These are phyloP conservation scores for Echiichthys vipera DNA, from an alignment of 2,797 vertebrate species.

Conservation along the genomic window DNA sequence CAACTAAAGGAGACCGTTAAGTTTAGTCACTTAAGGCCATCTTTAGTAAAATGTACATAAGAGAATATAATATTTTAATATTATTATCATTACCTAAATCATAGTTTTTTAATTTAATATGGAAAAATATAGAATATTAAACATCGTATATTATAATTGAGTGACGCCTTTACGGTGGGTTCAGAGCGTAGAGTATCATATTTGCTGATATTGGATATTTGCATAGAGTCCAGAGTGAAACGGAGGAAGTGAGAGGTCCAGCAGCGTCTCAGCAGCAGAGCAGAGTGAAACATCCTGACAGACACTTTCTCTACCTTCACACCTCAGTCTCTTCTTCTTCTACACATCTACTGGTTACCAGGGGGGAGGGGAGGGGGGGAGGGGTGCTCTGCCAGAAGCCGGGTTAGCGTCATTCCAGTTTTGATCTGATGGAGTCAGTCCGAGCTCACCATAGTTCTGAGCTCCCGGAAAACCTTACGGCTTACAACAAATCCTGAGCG, in stretches of 20 bases:
- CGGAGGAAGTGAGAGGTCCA: constrained; percentile 45
- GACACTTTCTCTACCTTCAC: constrained; percentile 43
- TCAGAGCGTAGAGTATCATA: too few relatives aligned
- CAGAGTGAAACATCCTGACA: constrained; percentile 47
- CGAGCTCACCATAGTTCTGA: constrained; percentile 88
- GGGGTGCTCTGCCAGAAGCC: constrained; percentile 72
- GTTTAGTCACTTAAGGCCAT: too few relatives aligned
- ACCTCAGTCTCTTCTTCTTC: constrained; percentile 43
- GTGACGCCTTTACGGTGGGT: too few relatives aligned
- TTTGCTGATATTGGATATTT: too few relatives aligned
- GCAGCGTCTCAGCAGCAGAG: constrained; percentile 61
- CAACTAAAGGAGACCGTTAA: too few relatives aligned
- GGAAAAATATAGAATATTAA: too few relatives aligned
- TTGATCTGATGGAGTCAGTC: constrained; percentile 70
- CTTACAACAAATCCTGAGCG: constrained; percentile 84
- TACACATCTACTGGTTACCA: constrained; percentile 14
- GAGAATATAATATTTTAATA: too few relatives aligned
- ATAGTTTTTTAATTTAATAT: too few relatives aligned
- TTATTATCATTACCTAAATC: too few relatives aligned
- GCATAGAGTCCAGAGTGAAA: too few relatives aligned
- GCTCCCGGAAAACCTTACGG: constrained; percentile 84
- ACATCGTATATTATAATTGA: too few relatives aligned
- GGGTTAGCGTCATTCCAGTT: constrained; percentile 77
- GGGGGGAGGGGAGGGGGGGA: constrained; percentile 4
- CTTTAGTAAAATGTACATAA: too few relatives aligned